Percentiles rank a stretch among this genome's conserved stretches.
Evolutionary conservation across 1,140 invertebrate genomes (phyloP).

Genomic region (Hyles euphorbiae): DNA sequence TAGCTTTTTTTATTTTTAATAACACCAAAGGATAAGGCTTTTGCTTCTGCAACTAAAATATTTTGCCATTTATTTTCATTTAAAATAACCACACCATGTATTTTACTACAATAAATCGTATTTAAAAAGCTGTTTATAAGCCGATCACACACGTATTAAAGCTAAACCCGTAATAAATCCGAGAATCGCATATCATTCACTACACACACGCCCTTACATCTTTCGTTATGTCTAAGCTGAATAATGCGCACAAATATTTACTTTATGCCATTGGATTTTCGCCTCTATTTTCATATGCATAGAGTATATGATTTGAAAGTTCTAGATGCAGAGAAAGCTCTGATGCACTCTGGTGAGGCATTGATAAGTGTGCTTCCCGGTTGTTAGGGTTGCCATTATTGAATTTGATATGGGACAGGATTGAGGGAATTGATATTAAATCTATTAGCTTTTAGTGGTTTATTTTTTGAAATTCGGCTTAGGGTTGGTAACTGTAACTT

Average conservation of each 20-base stretch:
- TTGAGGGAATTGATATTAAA: too few species aligned
- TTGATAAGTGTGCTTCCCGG: constrained; percentile 58
- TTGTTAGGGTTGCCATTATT: constrained; percentile 16
- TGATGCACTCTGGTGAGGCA: constrained; percentile 43
- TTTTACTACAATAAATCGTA: too few species aligned
- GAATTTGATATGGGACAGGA: too few species aligned
- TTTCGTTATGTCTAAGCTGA: constrained; percentile 6
- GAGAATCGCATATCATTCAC: neutral
- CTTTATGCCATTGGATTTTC: constrained; percentile 11
- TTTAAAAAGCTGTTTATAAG: too few species aligned
- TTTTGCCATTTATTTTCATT: too few species aligned
- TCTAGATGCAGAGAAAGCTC: constrained; percentile 43
- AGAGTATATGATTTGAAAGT: constrained; percentile 8
- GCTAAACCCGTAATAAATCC: neutral
- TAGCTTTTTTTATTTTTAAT: too few species aligned
- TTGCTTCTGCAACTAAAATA: too few species aligned
- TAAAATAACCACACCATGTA: too few species aligned
- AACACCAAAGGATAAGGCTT: too few species aligned
- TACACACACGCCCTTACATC: neutral
- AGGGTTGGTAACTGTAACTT: too few species aligned
- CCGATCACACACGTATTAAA: neutral
- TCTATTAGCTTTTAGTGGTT: too few species aligned
- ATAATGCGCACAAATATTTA: constrained; percentile 15
- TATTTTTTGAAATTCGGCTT: too few species aligned
- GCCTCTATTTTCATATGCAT: constrained; percentile 15